Conservation (phyloP, 2,888 invertebrate species). For the Diabrotica balteata region DNA sequence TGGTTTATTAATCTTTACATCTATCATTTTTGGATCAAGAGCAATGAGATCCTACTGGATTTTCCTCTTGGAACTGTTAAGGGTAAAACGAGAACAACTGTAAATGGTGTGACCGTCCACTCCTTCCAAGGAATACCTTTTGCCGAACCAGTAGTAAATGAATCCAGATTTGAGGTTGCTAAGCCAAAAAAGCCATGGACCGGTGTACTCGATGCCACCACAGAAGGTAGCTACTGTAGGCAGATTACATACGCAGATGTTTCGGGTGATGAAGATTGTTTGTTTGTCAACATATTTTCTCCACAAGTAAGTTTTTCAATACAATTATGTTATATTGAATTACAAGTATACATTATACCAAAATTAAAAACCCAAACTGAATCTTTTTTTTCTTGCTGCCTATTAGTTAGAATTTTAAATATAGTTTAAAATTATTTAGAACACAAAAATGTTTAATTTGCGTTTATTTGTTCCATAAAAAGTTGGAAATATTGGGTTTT, state of each 20-base stretch:
- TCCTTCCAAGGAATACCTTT: slow-evolving; percentile 44
- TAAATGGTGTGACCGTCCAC: slow-evolving; percentile 31
- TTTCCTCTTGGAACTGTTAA: slow-evolving; percentile 37
- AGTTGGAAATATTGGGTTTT: no score
- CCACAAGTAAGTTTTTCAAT: slow-evolving; percentile 38
- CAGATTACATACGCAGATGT: slow-evolving; percentile 36
- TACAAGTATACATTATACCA: no score
- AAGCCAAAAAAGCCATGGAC: slow-evolving; percentile 44
- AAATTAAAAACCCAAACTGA: no score
- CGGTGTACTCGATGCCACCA: slow-evolving; percentile 43
- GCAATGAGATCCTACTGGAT: slow-evolving; percentile 29
- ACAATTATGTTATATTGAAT: no score
- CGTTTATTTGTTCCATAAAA: no score
- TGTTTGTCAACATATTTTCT: slow-evolving; percentile 45
- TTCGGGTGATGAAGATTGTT: slow-evolving; percentile 46
- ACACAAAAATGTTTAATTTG: no score
- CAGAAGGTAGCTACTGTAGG: slow-evolving; percentile 41
- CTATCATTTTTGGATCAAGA: no score
- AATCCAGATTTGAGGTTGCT: slow-evolving; percentile 45
- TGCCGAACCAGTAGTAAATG: slow-evolving; percentile 42
- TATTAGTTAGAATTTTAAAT: no score
- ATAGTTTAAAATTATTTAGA: no score
- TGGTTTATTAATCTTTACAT: no score
- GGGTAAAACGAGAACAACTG: slow-evolving; percentile 35
- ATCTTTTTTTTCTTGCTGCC: no score